Conservation (phyloP, 2,888 invertebrate species). For the Tyria jacobaeae region DNA sequence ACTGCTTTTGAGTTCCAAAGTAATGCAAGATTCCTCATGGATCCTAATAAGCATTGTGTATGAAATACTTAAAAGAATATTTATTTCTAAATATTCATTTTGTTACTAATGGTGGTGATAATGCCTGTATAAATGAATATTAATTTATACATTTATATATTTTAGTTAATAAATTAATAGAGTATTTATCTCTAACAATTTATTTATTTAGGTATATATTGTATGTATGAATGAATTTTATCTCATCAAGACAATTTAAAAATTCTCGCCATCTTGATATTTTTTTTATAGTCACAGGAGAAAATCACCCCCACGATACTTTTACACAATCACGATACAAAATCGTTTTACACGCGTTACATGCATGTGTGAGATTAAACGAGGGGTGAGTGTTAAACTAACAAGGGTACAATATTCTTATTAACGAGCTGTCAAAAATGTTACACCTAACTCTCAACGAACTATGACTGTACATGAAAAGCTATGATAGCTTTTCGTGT, state of each 20-base stretch:
- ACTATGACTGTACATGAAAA: too few relatives aligned
- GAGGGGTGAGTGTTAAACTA: slow-evolving; percentile 77
- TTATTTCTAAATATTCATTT: too few relatives aligned
- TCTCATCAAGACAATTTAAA: neutral
- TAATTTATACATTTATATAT: too few relatives aligned
- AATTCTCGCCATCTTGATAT: neutral
- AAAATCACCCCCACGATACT: slow-evolving; percentile 24
- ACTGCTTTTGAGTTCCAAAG: too few relatives aligned
- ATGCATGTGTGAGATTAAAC: slow-evolving; percentile 66
- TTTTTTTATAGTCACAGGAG: neutral
- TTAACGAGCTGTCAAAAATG: slow-evolving; percentile 80
- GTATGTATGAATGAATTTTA: neutral
- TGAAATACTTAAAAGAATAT: too few relatives aligned
- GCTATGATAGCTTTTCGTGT: slow-evolving; percentile 61
- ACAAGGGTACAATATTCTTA: slow-evolving; percentile 80
- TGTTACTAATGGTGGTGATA: too few relatives aligned
- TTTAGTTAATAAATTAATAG: too few relatives aligned
- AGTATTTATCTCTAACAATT: too few relatives aligned
- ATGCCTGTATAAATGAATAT: too few relatives aligned
- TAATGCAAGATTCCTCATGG: neutral
- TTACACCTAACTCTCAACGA: slow-evolving; percentile 74
- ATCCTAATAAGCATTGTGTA: too few relatives aligned
- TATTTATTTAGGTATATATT: too few relatives aligned
- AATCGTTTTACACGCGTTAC: slow-evolving; percentile 70
- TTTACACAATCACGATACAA: slow-evolving; percentile 44